phyloP scores from a whole-genome alignment of 2,888 invertebrate genomes.

The Andrena bucephala region DNA sequence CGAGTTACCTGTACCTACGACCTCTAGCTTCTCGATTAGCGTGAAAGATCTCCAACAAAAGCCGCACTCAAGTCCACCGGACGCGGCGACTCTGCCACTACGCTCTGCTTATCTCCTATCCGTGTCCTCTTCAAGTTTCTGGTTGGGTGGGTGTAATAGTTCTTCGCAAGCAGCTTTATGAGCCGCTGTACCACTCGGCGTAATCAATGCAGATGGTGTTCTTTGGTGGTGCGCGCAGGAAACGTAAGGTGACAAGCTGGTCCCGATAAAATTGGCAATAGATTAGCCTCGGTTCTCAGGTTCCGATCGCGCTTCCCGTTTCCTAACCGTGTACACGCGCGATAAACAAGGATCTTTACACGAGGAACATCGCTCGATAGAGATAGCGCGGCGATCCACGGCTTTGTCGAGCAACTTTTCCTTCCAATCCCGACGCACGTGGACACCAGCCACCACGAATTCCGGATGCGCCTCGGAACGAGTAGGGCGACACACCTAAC shows the following conservation, averaged over 20 bases:
- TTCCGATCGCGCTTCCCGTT: background rate
- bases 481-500: slow-evolving; percentile 78
- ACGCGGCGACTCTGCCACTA: too few species aligned
- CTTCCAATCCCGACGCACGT: slow-evolving; percentile 48
- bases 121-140: too few species aligned
- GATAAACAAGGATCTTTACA: slow-evolving; percentile 14
- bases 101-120: too few species aligned
- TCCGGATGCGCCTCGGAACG: slow-evolving; percentile 76
- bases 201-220: background rate
- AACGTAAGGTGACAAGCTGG: background rate
- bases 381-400: slow-evolving; percentile 12
- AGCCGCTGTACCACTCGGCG: background rate
- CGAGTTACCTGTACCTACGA: background rate
- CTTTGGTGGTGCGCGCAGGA: background rate
- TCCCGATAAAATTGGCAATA: background rate
- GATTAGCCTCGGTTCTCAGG: background rate
- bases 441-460: slow-evolving; percentile 76
- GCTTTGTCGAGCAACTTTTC: slow-evolving; percentile 46
- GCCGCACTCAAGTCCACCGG: too few species aligned
- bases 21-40: too few species aligned
- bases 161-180: background rate
- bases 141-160: too few species aligned
- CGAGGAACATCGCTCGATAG: background rate
- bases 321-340: background rate
- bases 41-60: too few species aligned